Evolutionary conservation across 2,888 invertebrate species (phyloP).

Genomic region (Tenthredo notha): DNA sequence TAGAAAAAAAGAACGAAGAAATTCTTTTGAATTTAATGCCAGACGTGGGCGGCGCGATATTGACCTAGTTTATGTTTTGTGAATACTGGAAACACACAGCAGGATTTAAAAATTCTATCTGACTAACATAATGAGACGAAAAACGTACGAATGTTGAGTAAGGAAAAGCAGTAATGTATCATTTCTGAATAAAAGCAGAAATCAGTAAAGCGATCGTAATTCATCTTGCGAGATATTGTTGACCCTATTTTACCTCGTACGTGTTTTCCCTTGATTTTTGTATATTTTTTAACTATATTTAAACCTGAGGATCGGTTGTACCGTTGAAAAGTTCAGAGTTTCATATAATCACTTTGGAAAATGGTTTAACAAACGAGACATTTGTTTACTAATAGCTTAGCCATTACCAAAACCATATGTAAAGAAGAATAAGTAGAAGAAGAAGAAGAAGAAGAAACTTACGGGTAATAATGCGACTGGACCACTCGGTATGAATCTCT

Average conservation of each 20-base stretch:
- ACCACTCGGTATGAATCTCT: slow-evolving; percentile 95
- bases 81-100: neutral
- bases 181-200: neutral
- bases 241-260: neutral
- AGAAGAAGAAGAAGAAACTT: slow-evolving; percentile 67
- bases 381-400: neutral
- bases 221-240: neutral
- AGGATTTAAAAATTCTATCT: neutral
- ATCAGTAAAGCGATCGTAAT: neutral
- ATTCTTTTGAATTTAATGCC: neutral
- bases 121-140: neutral
- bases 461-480: slow-evolving; percentile 95
- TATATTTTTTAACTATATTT: slow-evolving; percentile 20
- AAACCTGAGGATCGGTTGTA: neutral
- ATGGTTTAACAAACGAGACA: neutral
- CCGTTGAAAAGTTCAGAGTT: neutral
- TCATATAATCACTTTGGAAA: neutral
- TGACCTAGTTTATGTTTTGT: slow-evolving; percentile 1
- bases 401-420: neutral
- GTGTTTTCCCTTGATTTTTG: neutral
- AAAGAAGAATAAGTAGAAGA: neutral
- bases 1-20: too few relatives aligned
- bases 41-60: neutral
- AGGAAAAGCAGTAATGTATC: neutral
- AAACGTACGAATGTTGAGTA: neutral